A percentile compares a stretch with the other conserved stretches of the same genome.
These are phyloP conservation scores for Diplodus sargus DNA, from an alignment of 2,797 vertebrate genomes.

Conservation along the genomic window DNA sequence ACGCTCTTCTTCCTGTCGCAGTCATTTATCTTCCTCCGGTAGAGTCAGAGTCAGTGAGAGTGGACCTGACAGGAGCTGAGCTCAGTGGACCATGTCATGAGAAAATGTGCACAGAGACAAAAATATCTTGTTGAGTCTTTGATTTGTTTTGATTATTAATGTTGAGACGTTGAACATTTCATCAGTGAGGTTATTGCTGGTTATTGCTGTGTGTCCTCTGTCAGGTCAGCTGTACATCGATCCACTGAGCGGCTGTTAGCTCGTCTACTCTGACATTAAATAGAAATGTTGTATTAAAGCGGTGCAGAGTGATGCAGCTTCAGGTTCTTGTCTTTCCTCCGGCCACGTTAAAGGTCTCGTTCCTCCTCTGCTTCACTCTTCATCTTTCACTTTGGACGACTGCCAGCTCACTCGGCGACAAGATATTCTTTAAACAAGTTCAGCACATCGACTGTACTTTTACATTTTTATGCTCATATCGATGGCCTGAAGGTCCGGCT, in stretches of 20 bases:
- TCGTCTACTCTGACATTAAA: background rate
- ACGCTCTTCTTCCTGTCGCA: slow-evolving; percentile 12
- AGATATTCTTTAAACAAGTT: slow-evolving; percentile 28
- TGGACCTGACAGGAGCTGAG: slow-evolving; percentile 23
- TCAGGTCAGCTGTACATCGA: background rate
- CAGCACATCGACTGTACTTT: slow-evolving; percentile 5
- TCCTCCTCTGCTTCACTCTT: slow-evolving; percentile 13
- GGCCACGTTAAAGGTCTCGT: background rate
- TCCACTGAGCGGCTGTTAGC: background rate
- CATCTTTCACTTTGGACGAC: slow-evolving; percentile 29
- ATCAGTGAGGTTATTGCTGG: too few species aligned
- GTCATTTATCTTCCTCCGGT: slow-evolving; percentile 36
- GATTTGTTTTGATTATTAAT: background rate
- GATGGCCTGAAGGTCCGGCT: too few species aligned
- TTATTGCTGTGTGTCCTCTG: slow-evolving; percentile 3
- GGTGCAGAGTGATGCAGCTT: background rate
- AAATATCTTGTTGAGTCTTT: background rate
- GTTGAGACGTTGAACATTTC: background rate
- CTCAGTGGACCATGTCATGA: slow-evolving; percentile 29
- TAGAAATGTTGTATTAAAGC: slow-evolving; percentile 14
- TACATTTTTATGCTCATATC: too few species aligned
- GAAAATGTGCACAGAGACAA: background rate
- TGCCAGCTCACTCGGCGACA: background rate
- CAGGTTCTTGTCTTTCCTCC: slow-evolving; percentile 15
- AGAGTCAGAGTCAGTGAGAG: slow-evolving; percentile 8